phyloP scores from a whole-genome alignment of 2,797 vertebrate genomes.

The Iguana delicatissima region DNA sequence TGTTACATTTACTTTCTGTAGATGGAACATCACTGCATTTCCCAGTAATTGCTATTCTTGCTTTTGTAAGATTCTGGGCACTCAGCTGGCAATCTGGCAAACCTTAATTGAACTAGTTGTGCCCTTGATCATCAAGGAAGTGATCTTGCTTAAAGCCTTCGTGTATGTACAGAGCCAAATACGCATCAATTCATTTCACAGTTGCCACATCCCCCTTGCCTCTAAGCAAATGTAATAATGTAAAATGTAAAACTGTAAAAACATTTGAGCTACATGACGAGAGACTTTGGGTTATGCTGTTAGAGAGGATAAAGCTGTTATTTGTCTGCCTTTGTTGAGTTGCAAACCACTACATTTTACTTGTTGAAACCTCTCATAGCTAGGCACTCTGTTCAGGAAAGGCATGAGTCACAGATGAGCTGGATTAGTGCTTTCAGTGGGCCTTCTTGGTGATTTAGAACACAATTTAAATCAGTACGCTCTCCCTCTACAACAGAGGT shows the following conservation, averaged over 20 bases:
- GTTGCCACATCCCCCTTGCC: background rate
- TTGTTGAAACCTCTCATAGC: background rate
- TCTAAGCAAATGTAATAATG: background rate
- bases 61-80: background rate
- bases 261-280: background rate
- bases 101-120: background rate
- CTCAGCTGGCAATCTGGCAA: background rate
- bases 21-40: background rate
- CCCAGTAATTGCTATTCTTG: background rate
- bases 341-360: background rate
- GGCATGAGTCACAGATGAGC: background rate
- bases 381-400: background rate
- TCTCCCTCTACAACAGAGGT: background rate
- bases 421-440: background rate
- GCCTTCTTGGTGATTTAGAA: background rate
- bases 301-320: background rate
- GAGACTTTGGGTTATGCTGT: background rate
- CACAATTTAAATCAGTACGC: background rate
- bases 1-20: background rate
- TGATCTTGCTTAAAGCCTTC: constrained; percentile 4
- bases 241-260: background rate
- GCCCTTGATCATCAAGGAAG: constrained; percentile 9
- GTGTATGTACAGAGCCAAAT: background rate
- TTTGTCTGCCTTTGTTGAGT: background rate
- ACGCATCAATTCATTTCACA: background rate